Evolutionary conservation across 2,888 invertebrate genomes (phyloP), one percentile per base, ranked within the genome.

Genomic region (Nineta flava): DNA sequence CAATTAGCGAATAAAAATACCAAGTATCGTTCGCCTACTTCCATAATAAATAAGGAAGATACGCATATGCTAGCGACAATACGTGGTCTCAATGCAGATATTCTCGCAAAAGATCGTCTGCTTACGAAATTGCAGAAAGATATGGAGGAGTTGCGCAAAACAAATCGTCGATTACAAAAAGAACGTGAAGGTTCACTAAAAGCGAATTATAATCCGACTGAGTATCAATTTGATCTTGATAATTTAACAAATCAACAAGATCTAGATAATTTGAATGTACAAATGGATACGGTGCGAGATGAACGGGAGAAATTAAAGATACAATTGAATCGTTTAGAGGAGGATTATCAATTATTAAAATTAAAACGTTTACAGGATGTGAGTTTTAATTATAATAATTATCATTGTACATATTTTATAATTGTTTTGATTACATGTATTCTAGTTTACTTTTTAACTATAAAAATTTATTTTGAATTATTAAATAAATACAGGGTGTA

Each of bases 341-440:
- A 79, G 53, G 87, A 87, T 60, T 82, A 83, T 58, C 81, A 83
- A 63, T 67, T 75, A 52, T 65, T 87, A 57, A 85, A 87, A 62
- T 81, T 79, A 56, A 87, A 87, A 62, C 73, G 87, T 49, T 72
- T 87, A 57, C 81, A 84, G 63, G 87, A 87, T 68, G 81, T 87
- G 65, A 82, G 83, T 73, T 55, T 65, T 58, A 69, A 19, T 66
- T 26, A 26, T 7, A 69, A 50, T 19, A 21, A 21, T 19, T 38
- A 13, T 38, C 38, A 38, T 38, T 38, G 38, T 38, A 5, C 38
- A n/a, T 38, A 38, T 15, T n/a, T 38, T 38, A 5, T 38, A 38
- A 38, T 38, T 38, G n/a, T n/a, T 7, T 6, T 38, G 12, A 38
- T 38, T 13, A 13, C 38, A n/a, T 38, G 38, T 38, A 13, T 15